Conservation (phyloP, 1,140 invertebrate genomes). For the Halictus rubicundus region DNA sequence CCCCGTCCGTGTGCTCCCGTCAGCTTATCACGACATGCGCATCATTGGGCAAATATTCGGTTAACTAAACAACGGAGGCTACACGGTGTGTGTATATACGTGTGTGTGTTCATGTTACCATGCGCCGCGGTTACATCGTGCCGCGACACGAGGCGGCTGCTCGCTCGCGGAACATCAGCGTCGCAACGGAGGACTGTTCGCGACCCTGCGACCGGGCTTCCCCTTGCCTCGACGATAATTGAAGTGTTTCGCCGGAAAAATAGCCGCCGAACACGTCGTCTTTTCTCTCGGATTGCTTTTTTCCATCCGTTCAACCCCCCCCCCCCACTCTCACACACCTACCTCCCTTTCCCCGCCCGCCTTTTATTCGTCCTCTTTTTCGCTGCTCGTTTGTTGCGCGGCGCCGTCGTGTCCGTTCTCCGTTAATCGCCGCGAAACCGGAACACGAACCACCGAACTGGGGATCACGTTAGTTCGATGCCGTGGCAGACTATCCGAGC, state of each 20-base stretch:
- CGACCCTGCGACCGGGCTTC: not conserved
- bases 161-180: slow-evolving; percentile 6
- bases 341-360: not conserved
- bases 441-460: not conserved
- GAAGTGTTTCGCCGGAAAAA: slow-evolving; percentile 39
- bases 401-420: not conserved
- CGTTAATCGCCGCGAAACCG: not conserved
- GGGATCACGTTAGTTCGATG: not conserved
- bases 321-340: no score
- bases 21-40: slow-evolving; percentile 61
- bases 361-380: not conserved
- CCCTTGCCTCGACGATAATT: slow-evolving; percentile 46
- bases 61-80: slow-evolving; percentile 62
- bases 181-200: not conserved
- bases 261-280: not conserved
- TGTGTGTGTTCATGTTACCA: slow-evolving; percentile 1
- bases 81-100: no score
- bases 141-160: slow-evolving; percentile 16
- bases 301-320: not conserved
- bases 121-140: slow-evolving; percentile 25
- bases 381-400: not conserved
- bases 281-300: not conserved
- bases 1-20: slow-evolving; percentile 35
- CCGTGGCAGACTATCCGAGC: no score
- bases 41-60: slow-evolving; percentile 67